Percentiles rank a stretch among this genome's conserved stretches.
Evolutionary conservation across 2,888 invertebrate genomes (phyloP).

Genomic region (Bombylius major): DNA sequence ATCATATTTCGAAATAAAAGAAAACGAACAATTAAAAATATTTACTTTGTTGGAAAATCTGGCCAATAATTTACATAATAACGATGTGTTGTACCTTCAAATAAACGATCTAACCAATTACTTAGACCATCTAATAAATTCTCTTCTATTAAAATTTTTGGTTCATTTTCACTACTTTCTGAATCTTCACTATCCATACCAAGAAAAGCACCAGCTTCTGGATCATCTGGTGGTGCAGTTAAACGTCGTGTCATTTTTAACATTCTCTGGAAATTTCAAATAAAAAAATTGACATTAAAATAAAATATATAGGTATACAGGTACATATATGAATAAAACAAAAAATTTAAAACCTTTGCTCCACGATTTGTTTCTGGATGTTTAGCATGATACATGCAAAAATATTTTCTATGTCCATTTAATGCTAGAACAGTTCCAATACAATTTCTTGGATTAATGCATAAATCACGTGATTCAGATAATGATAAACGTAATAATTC

Average conservation of each 20-base stretch:
- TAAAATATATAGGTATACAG: not conserved
- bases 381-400: slow-evolving; percentile 97
- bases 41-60: slow-evolving; percentile 76
- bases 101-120: slow-evolving; percentile 92
- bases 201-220: slow-evolving; percentile 74
- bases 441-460: slow-evolving; percentile 92
- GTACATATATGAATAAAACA: not conserved
- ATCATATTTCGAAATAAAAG: no score
- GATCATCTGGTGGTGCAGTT: slow-evolving; percentile 44
- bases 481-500: slow-evolving; percentile 77
- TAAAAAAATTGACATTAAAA: not conserved
- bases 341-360: slow-evolving; percentile 42
- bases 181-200: slow-evolving; percentile 66
- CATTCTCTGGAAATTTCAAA: slow-evolving; percentile 44
- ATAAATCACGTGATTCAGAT: slow-evolving; percentile 65
- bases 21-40: not conserved
- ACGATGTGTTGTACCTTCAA: slow-evolving; percentile 90
- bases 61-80: slow-evolving; percentile 98
- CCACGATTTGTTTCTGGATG: slow-evolving; percentile 68
- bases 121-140: slow-evolving; percentile 82
- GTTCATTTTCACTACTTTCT: slow-evolving; percentile 33
- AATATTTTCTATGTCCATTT: slow-evolving; percentile 94
- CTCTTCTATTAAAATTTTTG: slow-evolving; percentile 49
- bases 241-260: slow-evolving; percentile 52
- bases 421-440: slow-evolving; percentile 91